Evolutionary conservation across 2,888 invertebrate species (phyloP), one percentile per base, ranked within the genome.

Genomic region (Ypsolopha sequella): DNA sequence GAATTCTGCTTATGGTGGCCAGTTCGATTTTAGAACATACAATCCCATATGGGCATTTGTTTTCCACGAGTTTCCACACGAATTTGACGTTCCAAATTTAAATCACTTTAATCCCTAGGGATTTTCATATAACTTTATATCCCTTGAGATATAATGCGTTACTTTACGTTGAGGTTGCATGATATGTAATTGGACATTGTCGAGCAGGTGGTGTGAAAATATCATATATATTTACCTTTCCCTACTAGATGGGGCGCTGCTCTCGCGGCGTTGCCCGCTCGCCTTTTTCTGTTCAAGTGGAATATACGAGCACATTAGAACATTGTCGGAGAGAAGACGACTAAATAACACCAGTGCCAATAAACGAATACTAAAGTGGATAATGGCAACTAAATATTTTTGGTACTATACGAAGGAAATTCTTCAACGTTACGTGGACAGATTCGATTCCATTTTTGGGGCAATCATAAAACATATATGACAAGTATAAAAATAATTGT

Each of bases 341-440:
- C 36, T 45, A 46, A 7, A 64, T 65, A 81, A 85, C 85, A 86
- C 85, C 84, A 80, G 86, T 86, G 86, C 85, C 86, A 85, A 81
- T 81, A 80, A 49, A 79, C 39, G 73, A 81, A 74, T 67, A 76
- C 84, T 85, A 85, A 65, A 70, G 85, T 86, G 85, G 77, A 78
- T 3, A 75, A 81, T 76, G 76, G 76, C 80, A 82, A 82, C 75
- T 73, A 73, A 81, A 77, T 41, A 34, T n/a, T 41, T 48, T 41
- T 48, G 36, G 41, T 47, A 51, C 47, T 47, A 47, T 1, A 47
- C 13, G 24, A 24, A 24, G 24, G 24, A 24, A 24, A 24, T 4
- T 24, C 2, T 24, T 24, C 24, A 24, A 24, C 24, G 24, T 24
- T 24, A 24, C 24, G 4, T 24, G 24, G 24, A 24, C 24, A 46